Evolutionary conservation across 2,797 vertebrate species (phyloP).

Genomic region (Cynodonichthys magdalenae): DNA sequence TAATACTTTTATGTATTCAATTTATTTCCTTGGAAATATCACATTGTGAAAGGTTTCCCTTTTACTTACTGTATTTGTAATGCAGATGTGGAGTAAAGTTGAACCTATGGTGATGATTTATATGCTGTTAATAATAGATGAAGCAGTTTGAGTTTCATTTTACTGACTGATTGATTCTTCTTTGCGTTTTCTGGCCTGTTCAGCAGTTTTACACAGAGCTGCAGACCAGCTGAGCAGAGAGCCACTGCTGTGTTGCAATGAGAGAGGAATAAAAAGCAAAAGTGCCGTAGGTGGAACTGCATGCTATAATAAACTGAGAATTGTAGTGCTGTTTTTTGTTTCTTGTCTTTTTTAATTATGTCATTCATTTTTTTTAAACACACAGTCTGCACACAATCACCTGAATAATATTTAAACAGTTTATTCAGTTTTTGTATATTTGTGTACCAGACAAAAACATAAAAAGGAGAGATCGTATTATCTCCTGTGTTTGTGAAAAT

Average conservation of each 20-base stretch:
- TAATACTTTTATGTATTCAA: slow-evolving; percentile 92
- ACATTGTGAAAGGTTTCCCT: slow-evolving; percentile 89
- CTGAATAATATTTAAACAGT: background rate
- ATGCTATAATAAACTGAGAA: slow-evolving; percentile 92
- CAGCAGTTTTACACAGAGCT: slow-evolving; percentile 80
- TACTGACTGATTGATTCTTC: slow-evolving; percentile 63
- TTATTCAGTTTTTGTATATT: background rate
- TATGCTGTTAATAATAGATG: slow-evolving; percentile 57
- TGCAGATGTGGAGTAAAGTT: slow-evolving; percentile 79
- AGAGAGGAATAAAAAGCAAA: slow-evolving; percentile 83
- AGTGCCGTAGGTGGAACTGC: slow-evolving; percentile 93
- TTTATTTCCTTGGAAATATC: slow-evolving; percentile 93
- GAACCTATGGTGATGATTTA: slow-evolving; percentile 62
- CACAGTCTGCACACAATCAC: background rate
- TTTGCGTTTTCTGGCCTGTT: slow-evolving; percentile 80
- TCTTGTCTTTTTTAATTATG: slow-evolving; percentile 21
- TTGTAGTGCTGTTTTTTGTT: slow-evolving; percentile 33
- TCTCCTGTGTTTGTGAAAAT: too few relatives aligned
- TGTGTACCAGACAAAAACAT: background rate
- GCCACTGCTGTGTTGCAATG: slow-evolving; percentile 84
- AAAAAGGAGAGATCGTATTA: background rate
- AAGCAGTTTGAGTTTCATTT: slow-evolving; percentile 52
- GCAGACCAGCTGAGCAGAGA: slow-evolving; percentile 81
- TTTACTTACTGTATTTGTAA: slow-evolving; percentile 84
- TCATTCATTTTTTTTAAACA: background rate